These are phyloP conservation scores for Pholis gunnellus DNA, from an alignment of 2,113 vertebrate species.

Conservation along the genomic window DNA sequence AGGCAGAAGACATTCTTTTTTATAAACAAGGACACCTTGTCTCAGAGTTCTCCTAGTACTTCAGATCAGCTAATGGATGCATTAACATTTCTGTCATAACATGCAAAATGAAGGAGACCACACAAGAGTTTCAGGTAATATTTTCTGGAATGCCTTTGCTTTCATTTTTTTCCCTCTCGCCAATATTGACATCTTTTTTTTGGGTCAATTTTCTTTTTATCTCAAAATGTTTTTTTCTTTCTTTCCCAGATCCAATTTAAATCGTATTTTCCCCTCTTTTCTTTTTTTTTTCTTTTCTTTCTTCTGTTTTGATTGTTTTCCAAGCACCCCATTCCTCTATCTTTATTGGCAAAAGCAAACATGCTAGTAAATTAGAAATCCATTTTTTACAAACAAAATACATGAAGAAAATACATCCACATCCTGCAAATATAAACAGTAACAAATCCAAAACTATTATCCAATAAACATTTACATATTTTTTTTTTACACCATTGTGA, in stretches of 20 bases:
- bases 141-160: constrained; percentile 91
- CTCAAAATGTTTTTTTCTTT: constrained; percentile 19
- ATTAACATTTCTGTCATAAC: not conserved
- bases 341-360: constrained; percentile 99
- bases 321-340: constrained; percentile 89
- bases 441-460: constrained; percentile 98
- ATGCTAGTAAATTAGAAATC: constrained; percentile 98
- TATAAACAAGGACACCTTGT: not conserved
- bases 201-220: constrained; percentile 12
- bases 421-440: constrained; percentile 99
- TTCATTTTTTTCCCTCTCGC: constrained; percentile 45
- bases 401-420: constrained; percentile 99
- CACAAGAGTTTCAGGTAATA: constrained; percentile 85
- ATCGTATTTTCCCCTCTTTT: constrained; percentile 27
- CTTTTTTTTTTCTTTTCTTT: constrained; percentile 14
- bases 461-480: constrained; percentile 88
- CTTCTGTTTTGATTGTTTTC: constrained; percentile 41
- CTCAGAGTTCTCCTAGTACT: not conserved
- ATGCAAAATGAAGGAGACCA: constrained; percentile 74
- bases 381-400: constrained; percentile 93
- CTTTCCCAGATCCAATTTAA: constrained; percentile 57
- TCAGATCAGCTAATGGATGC: not conserved
- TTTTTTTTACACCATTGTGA: constrained; percentile 88
- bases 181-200: constrained; percentile 68
- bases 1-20: not conserved